phyloP scores from a whole-genome alignment of 1,140 invertebrate species.

The Eueides isabella region DNA sequence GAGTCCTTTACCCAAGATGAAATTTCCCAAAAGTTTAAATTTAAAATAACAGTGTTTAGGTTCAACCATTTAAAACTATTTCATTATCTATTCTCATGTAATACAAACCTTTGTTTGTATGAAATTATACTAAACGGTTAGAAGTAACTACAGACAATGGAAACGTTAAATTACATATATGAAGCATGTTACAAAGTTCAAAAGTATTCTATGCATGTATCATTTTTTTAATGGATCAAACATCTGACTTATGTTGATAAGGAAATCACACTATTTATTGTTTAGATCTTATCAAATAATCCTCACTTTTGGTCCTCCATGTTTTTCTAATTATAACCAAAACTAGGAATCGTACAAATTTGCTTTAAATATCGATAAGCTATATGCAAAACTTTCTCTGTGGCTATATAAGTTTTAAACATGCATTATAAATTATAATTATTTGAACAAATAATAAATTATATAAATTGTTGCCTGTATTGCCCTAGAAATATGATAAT shows the following conservation, averaged over 20 bases:
- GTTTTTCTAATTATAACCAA: constrained; percentile 34
- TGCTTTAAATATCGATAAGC: constrained; percentile 3
- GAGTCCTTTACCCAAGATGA: no score
- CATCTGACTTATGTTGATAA: background rate
- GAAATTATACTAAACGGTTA: no score
- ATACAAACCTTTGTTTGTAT: no score
- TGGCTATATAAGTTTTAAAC: background rate
- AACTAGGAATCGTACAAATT: constrained; percentile 1
- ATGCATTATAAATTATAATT: background rate
- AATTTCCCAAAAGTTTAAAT: no score
- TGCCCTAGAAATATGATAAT: background rate
- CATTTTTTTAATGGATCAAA: background rate
- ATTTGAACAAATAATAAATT: background rate
- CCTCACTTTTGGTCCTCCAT: constrained; percentile 44
- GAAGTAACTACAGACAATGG: background rate
- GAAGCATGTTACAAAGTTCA: background rate
- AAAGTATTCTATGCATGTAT: background rate
- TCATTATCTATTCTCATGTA: no score
- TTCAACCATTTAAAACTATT: no score
- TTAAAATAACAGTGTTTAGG: no score
- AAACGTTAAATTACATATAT: background rate
- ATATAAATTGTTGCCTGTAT: background rate
- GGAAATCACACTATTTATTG: constrained; percentile 5
- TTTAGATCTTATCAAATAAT: constrained; percentile 44
- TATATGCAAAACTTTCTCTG: background rate